Conservation (phyloP, 2,113 vertebrate species). For the Carassius gibelio region DNA sequence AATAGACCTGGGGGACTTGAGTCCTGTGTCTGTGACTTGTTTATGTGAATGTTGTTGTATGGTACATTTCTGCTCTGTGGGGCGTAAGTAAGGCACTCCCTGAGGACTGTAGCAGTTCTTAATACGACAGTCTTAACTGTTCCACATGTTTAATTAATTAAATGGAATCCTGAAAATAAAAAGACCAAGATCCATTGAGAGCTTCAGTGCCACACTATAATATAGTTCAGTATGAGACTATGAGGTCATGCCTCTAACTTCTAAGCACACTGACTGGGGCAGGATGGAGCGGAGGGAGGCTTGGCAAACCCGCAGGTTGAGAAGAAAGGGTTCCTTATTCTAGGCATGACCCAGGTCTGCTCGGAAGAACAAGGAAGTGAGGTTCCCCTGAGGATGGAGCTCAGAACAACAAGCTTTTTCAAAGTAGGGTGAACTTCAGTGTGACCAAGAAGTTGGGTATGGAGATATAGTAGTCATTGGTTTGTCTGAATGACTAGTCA, state of each 20-base stretch:
- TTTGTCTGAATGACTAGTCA: neutral
- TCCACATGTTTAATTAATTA: neutral
- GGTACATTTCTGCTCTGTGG: neutral
- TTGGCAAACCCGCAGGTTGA: slow-evolving; percentile 50
- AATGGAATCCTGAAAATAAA: neutral
- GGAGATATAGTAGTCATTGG: neutral
- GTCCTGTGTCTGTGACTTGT: slow-evolving; percentile 33
- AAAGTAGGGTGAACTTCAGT: slow-evolving; percentile 9
- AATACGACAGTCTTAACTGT: neutral
- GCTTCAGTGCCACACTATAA: neutral
- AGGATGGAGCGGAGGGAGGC: slow-evolving; percentile 39
- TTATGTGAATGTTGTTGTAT: slow-evolving; percentile 25
- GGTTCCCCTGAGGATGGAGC: slow-evolving; percentile 46
- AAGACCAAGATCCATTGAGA: neutral
- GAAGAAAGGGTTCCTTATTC: slow-evolving; percentile 57
- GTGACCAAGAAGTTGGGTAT: neutral
- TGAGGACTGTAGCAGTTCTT: neutral
- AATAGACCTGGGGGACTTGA: slow-evolving; percentile 6
- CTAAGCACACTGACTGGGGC: slow-evolving; percentile 38
- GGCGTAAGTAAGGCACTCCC: slow-evolving; percentile 14
- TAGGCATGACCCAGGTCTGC: slow-evolving; percentile 49
- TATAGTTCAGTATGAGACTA: slow-evolving; percentile 11
- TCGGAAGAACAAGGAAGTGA: slow-evolving; percentile 58
- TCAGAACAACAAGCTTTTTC: slow-evolving; percentile 42
- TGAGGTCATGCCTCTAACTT: slow-evolving; percentile 40